Percentiles rank a stretch among this genome's conserved stretches.
Conservation (phyloP, 2,797 vertebrate species). For the Enteromius anoplus region DNA sequence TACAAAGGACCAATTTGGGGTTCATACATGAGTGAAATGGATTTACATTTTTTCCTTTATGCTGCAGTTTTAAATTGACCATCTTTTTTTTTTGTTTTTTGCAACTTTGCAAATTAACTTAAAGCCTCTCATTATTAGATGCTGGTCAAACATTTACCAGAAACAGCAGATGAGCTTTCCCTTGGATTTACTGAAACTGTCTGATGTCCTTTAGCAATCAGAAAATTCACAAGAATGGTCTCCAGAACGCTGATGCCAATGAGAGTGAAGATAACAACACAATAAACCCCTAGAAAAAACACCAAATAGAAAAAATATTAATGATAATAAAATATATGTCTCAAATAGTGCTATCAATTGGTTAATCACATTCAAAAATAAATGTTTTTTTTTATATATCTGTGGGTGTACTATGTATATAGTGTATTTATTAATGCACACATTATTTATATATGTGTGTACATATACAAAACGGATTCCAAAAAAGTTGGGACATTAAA, state of each 20-base stretch:
- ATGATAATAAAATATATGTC: not conserved
- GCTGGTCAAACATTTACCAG: not conserved
- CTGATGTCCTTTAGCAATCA: slow-evolving; percentile 65
- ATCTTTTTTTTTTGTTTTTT: not conserved
- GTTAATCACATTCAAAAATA: too few relatives aligned
- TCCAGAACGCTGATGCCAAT: slow-evolving; percentile 81
- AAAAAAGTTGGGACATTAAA: too few relatives aligned
- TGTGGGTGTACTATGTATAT: too few relatives aligned
- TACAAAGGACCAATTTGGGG: not conserved
- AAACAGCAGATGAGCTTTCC: not conserved
- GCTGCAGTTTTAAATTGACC: not conserved
- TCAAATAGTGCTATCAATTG: too few relatives aligned
- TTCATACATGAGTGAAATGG: too few relatives aligned
- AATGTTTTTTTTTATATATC: too few relatives aligned
- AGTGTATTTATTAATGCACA: too few relatives aligned
- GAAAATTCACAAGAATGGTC: slow-evolving; percentile 75
- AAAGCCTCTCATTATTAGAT: not conserved
- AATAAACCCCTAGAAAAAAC: slow-evolving; percentile 75
- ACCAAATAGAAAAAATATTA: not conserved
- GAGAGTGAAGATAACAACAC: slow-evolving; percentile 79
- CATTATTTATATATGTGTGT: too few relatives aligned
- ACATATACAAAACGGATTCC: too few relatives aligned
- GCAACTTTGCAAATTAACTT: not conserved
- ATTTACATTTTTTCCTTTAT: not conserved
- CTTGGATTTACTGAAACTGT: not conserved